A percentile compares a stretch with the other conserved stretches of the same genome.
phyloP scores from a whole-genome alignment of 2,888 invertebrate genomes.

The Odontomyia ornata region DNA sequence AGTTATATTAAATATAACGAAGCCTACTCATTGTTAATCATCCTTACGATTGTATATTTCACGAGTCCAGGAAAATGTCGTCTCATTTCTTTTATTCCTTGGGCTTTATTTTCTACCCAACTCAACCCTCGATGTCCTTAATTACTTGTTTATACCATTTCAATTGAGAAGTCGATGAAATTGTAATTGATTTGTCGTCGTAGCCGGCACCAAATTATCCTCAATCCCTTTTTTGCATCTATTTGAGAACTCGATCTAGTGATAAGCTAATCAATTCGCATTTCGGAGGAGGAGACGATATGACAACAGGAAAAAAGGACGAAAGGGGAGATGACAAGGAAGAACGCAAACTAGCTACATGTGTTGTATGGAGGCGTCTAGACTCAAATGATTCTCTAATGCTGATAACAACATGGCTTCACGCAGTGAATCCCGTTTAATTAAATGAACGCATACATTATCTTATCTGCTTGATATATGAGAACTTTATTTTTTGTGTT shows the following conservation, averaged over 20 bases:
- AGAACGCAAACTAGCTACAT: neutral
- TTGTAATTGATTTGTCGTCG: constrained; percentile 26
- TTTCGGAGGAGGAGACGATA: neutral
- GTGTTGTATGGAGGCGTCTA: neutral
- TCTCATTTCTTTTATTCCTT: neutral
- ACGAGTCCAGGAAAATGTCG: neutral
- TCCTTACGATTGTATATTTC: too few relatives aligned
- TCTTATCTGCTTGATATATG: constrained; percentile 42
- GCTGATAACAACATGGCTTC: constrained; percentile 37
- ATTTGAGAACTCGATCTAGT: constrained; percentile 30
- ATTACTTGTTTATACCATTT: constrained; percentile 32
- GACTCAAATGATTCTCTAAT: neutral
- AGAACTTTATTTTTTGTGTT: neutral
- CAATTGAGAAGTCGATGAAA: neutral
- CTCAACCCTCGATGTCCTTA: constrained; percentile 13
- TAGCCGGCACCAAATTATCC: constrained; percentile 2
- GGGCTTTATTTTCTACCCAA: neutral
- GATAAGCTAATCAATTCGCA: constrained; percentile 27
- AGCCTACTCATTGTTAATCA: too few relatives aligned
- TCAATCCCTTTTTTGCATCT: neutral
- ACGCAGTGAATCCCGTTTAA: constrained; percentile 47
- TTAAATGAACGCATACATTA: constrained; percentile 47
- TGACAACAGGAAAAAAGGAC: neutral
- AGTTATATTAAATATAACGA: too few relatives aligned
- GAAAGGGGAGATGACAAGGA: neutral